Base-by-base conservation (phyloP, 2,113 vertebrate species). In the Maccullochella peelii region DNA sequence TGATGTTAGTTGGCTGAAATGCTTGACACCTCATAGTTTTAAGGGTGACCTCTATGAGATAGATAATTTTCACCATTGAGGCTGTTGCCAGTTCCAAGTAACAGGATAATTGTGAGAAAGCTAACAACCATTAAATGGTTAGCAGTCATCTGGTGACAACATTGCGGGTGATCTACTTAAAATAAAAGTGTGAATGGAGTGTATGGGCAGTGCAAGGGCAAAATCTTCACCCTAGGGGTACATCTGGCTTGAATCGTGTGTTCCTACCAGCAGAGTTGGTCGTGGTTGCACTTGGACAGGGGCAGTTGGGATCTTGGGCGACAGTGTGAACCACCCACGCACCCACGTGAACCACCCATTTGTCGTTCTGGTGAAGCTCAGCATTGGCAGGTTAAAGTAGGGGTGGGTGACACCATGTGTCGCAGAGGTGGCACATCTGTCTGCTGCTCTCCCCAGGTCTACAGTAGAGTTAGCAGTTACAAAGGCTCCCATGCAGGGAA, bases 21-120 rank as follows among this genome's bases (percentile, higher is more conserved):
- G 8, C 10, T 40, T 40, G 40, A 40, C 40, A 40, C 40, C 40
- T 40, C 40, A 40, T 38, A 40, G 40, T 33, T 33, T 2, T 38
- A 44, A 83, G 83, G 83, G 83, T 88, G 86, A 90, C 86, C 86
- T 78, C 50, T 44, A 66, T 68, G 70, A 87, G 66, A 74, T 73
- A 54, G 74, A 77, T 72, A n/a, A n/a, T n/a, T n/a, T n/a, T n/a
- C 20, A 62, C 44, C 38, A 76, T 69, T 23, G 4, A 57, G 71
- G 57, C 83, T n/a, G 63, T 55, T 63, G 44, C 36, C 62, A 75
- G 52, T 67, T 58, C 50, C 4, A 66, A 71, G 50, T 66, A 55
- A 66, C 58, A 83, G 8, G n/a, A 59, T 58, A 30, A 66, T 52
- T 50, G 78, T 42, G 59, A 80, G 23, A 58, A 25, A 52, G 30